Conservation (phyloP, 2,113 vertebrate genomes). For the Rhombomys opimus region DNA sequence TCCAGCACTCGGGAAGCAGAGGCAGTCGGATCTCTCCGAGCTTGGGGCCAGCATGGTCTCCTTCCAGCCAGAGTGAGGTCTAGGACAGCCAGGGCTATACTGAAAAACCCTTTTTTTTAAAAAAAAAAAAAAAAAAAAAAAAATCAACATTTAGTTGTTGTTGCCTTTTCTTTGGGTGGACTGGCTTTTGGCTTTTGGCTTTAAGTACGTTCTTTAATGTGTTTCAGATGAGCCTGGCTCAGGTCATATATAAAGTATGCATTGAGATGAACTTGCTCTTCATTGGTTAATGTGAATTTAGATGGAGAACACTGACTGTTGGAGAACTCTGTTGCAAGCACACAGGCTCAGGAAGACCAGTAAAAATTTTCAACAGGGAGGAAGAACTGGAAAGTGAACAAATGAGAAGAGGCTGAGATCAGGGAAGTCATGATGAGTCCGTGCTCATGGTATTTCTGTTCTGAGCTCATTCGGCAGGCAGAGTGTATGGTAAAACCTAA, state of each 20-base stretch:
- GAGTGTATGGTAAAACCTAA: neutral
- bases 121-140: no score
- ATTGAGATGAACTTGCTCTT: neutral
- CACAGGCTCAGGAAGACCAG: accelerated
- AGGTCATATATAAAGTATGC: neutral
- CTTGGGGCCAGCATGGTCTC: neutral
- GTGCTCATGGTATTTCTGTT: neutral
- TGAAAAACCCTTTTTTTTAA: neutral
- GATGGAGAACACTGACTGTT: neutral
- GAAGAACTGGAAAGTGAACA: neutral
- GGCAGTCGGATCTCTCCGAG: neutral
- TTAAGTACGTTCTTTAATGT: neutral
- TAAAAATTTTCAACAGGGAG: neutral
- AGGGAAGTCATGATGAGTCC: no score
- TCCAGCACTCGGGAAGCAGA: neutral
- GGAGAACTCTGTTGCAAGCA: neutral
- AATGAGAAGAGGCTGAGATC: neutral
- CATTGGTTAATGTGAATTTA: neutral
- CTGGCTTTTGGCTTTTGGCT: neutral
- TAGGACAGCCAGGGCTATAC: no score
- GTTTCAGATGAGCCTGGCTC: neutral
- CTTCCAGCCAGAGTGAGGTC: neutral
- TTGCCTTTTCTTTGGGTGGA: neutral
- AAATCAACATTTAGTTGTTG: neutral
- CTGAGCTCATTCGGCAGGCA: neutral